Conservation (phyloP, 2,797 vertebrate species). For the Dendrocincla fuliginosa region DNA sequence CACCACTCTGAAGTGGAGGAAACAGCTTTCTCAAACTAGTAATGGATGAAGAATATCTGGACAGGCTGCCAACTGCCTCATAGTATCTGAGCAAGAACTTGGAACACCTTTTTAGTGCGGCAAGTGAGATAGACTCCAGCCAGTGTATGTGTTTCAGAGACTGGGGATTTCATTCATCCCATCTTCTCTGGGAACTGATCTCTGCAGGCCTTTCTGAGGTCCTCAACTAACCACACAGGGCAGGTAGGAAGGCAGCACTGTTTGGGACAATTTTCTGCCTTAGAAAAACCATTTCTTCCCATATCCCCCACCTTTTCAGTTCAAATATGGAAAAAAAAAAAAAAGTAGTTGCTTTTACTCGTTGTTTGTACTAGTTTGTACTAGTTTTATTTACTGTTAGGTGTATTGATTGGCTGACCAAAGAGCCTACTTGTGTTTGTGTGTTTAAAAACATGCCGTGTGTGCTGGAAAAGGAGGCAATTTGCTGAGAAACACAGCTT, state of each 20-base stretch:
- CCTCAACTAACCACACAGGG: neutral
- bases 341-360: neutral
- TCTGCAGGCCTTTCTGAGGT: neutral
- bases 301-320: neutral
- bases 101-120: neutral
- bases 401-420: neutral
- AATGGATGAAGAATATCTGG: neutral
- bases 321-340: neutral
- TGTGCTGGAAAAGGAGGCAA: neutral
- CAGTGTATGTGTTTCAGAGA: accelerated
- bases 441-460: neutral
- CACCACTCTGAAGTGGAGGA: neutral
- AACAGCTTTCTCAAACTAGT: neutral
- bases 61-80: neutral
- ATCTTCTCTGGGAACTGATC: neutral
- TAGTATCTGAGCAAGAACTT: neutral
- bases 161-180: neutral
- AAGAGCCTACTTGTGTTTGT: neutral
- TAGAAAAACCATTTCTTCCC: neutral
- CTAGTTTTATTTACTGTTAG: neutral
- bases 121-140: neutral
- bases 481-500: slow-evolving; percentile 19
- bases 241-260: neutral
- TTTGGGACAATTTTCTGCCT: neutral
- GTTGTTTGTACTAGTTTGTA: no score